These are phyloP conservation scores for Candoia aspera DNA, from an alignment of 2,113 vertebrate genomes.

Conservation along the genomic window DNA sequence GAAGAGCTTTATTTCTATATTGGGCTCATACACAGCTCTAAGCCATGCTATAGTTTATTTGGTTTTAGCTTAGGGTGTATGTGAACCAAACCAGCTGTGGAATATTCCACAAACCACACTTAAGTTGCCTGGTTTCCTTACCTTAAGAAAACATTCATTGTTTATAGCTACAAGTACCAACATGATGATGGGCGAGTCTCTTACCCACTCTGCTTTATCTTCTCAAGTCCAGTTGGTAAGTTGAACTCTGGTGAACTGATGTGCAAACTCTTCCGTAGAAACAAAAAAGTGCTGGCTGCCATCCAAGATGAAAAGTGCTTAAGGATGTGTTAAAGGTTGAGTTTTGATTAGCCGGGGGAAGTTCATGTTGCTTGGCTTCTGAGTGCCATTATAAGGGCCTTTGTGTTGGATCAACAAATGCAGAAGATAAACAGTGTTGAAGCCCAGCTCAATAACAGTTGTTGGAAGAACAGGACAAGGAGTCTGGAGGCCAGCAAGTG, in stretches of 20 bases:
- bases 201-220: slow-evolving; percentile 97
- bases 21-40: neutral
- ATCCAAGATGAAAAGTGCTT: neutral
- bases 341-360: neutral
- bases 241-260: slow-evolving; percentile 2
- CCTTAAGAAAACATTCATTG: slow-evolving; percentile 87
- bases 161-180: slow-evolving; percentile 96
- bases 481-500: neutral
- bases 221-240: slow-evolving; percentile 96
- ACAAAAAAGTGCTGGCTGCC: neutral
- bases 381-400: neutral
- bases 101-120: neutral
- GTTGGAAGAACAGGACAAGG: neutral
- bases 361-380: neutral
- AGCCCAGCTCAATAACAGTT: neutral
- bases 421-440: neutral
- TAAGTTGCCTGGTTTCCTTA: slow-evolving; percentile 77
- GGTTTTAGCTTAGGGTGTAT: neutral
- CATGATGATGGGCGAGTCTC: slow-evolving; percentile 96
- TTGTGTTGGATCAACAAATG: neutral
- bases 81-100: neutral
- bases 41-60: neutral
- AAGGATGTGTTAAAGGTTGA: too few relatives aligned
- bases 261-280: neutral
- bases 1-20: neutral